phyloP scores from a whole-genome alignment of 1,140 invertebrate genomes.

The Caenorhabditis latens region DNA sequence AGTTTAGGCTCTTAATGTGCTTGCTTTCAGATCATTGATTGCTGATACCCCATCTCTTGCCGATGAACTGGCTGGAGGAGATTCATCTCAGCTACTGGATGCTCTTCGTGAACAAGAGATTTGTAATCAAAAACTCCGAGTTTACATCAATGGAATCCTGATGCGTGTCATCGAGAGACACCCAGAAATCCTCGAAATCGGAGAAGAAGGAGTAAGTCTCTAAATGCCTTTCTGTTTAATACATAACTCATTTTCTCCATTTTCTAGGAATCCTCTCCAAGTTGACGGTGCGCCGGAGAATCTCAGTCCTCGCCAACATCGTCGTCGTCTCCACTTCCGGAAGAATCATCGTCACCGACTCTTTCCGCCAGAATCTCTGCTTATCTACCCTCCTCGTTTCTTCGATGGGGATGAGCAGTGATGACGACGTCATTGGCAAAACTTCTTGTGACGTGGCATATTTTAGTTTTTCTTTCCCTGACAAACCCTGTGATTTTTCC shows the following conservation, averaged over 20 bases:
- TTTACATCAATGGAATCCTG: slow-evolving; percentile 70
- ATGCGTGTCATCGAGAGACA: slow-evolving; percentile 69
- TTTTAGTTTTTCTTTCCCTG: not conserved
- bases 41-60: slow-evolving; percentile 66
- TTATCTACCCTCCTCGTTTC: slow-evolving; percentile 59
- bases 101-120: slow-evolving; percentile 70
- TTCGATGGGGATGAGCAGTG: slow-evolving; percentile 53
- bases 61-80: slow-evolving; percentile 68
- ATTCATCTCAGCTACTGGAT: slow-evolving; percentile 66
- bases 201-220: slow-evolving; percentile 50
- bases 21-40: slow-evolving; percentile 52
- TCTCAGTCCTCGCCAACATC: slow-evolving; percentile 59
- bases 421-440: not conserved
- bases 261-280: slow-evolving; percentile 44
- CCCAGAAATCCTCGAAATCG: slow-evolving; percentile 70
- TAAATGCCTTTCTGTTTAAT: not conserved
- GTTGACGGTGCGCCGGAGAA: slow-evolving; percentile 63
- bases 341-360: slow-evolving; percentile 39
- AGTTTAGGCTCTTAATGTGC: too few species aligned
- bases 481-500: slow-evolving; percentile 33
- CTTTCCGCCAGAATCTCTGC: slow-evolving; percentile 54
- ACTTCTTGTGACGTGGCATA: slow-evolving; percentile 43
- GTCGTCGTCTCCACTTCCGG: slow-evolving; percentile 15
- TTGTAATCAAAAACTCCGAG: slow-evolving; percentile 69
- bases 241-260: not conserved